Conservation (phyloP, 1,140 invertebrate genomes). For the Bombus impatiens region DNA sequence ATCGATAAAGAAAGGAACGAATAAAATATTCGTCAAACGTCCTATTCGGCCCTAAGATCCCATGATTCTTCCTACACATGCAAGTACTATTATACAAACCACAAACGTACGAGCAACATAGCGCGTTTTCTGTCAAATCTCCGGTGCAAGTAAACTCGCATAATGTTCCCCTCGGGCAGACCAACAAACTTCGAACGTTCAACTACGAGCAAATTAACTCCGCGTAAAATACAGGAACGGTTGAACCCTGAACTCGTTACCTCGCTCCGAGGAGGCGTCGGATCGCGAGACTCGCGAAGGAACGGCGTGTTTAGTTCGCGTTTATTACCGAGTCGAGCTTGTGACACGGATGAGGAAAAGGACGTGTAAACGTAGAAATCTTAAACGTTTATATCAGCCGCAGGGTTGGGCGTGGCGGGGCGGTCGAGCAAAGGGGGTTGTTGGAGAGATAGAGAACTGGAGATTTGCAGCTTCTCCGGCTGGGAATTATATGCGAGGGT, state of each 20-base stretch:
- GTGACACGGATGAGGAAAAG: not conserved
- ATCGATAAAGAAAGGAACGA: not conserved
- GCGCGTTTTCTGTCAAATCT: not conserved
- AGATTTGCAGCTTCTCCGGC: slow-evolving; percentile 76
- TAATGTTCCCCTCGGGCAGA: not conserved
- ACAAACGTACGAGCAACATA: not conserved
- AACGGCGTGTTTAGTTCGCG: slow-evolving; percentile 28
- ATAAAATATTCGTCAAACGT: not conserved
- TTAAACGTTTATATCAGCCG: slow-evolving; percentile 76
- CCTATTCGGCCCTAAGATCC: not conserved
- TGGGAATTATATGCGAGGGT: slow-evolving; percentile 79
- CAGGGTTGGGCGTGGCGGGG: slow-evolving; percentile 19
- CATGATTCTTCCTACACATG: no score
- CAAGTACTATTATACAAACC: not conserved
- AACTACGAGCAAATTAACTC: not conserved
- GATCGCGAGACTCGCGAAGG: not conserved
- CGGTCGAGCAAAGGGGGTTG: not conserved
- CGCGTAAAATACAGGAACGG: not conserved
- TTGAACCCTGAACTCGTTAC: not conserved
- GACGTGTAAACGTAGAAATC: slow-evolving; percentile 63
- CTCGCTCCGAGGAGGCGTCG: not conserved
- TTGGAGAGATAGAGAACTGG: slow-evolving; percentile 58
- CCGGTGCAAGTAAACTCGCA: not conserved
- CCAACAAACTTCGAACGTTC: slow-evolving; percentile 7
- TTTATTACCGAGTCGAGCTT: slow-evolving; percentile 24